Base-by-base conservation (phyloP, 2,797 vertebrate species). In the Knipowitschia caucasica region DNA sequence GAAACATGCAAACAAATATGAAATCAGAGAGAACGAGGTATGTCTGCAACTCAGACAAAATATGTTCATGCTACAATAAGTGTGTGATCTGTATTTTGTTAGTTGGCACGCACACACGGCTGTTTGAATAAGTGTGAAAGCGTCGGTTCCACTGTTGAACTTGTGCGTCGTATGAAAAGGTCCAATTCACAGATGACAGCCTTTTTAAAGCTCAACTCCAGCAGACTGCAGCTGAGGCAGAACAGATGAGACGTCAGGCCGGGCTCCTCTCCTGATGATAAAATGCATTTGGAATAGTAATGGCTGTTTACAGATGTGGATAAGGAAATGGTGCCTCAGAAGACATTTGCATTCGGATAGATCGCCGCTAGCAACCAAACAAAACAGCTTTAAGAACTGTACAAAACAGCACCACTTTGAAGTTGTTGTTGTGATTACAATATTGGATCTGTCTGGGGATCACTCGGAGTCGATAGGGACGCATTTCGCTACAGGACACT, bases 21-120 rank as follows among this genome's bases (percentile, higher is more conserved):
- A 97, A 35, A 78, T 90, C 53, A 96, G 89, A 71, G 94, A 98
- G 84, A 93, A 90, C 1, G 96, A 99, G 95, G 95, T 98, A 53
- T 90, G 92, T 64, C 31, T 5, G 6, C 35, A 33, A 3, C 29
- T 21, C 26, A 1, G 7, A 14, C n/a, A 35, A 39, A 50, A 29
- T n/a, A 2, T 20, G n/a, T 9, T 43, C 4, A 60, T 7, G 17
- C 18, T 46, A 4, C 14, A 50, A 62, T 56, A 45, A 25, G 26
- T 56, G 18, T 56, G 8, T 18, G 25, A 24, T 67, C 58, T 53
- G 53, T 33, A 17, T 29, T 9, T 3, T 44, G 34, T 50, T 38
- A 14, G 50, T 20, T 62, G 4, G 7, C 12, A 14, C 51, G 20
- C 52, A 46, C 54, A 47, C 50, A 47, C 24, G 46, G 17, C 4